A percentile compares a stretch with the other conserved stretches of the same genome.
Conservation (phyloP, 2,113 vertebrate genomes). For the Trichechus manatus region DNA sequence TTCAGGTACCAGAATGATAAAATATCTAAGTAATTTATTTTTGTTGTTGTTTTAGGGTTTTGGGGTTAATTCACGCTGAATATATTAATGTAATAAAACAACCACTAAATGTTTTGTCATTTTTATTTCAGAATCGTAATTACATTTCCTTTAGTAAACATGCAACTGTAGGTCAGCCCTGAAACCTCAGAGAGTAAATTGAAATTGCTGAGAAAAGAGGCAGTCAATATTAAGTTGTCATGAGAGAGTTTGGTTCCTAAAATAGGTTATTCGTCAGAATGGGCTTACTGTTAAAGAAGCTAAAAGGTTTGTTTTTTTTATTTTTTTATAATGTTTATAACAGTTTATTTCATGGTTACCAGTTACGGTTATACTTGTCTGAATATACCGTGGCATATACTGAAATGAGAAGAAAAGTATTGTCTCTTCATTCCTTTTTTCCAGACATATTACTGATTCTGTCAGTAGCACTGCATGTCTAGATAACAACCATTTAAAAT, state of each 20-base stretch:
- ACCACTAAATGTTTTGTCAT: not conserved
- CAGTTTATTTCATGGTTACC: not conserved
- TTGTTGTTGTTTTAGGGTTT: conserved; percentile 51
- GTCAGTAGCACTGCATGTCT: not conserved
- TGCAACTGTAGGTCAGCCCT: not conserved
- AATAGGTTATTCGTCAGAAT: too few species aligned
- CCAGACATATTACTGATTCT: not conserved
- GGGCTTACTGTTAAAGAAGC: not conserved
- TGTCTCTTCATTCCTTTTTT: not conserved
- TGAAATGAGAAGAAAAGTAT: not conserved
- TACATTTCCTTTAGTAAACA: not conserved
- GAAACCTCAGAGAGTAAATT: rapidly evolving
- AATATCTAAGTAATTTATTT: conserved; percentile 73
- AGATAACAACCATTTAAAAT: conserved; percentile 33
- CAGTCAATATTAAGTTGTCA: not conserved
- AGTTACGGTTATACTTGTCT: not conserved
- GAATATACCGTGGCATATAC: not conserved
- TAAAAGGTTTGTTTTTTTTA: not conserved
- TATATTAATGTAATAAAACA: conserved; percentile 68
- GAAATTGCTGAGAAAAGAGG: too few species aligned
- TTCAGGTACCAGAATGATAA: conserved; percentile 66
- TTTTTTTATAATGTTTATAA: not conserved
- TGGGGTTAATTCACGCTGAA: conserved; percentile 35
- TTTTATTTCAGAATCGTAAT: conserved; percentile 21
- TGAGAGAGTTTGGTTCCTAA: not conserved